Evolutionary conservation across 2,797 vertebrate genomes (phyloP).

Genomic region (Babyrousa celebensis): DNA sequence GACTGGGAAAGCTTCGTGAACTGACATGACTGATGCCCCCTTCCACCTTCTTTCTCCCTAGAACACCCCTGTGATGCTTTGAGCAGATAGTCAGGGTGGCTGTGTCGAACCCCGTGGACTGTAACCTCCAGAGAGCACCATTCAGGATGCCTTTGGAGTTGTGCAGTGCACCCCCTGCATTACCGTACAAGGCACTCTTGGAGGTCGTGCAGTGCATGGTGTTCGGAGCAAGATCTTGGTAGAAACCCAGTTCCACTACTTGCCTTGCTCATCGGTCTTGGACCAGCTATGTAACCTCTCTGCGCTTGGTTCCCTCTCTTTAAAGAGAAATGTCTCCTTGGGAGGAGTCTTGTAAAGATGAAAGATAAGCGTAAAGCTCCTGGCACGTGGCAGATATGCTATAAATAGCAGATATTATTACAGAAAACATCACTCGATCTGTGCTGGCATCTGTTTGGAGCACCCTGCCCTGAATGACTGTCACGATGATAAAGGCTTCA

Average conservation of each 20-base stretch:
- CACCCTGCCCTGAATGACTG: neutral
- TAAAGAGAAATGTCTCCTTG: neutral
- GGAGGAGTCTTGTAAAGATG: constrained; percentile 54
- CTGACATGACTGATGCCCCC: neutral
- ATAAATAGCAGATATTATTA: constrained; percentile 69
- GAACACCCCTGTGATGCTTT: constrained; percentile 47
- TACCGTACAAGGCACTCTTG: neutral
- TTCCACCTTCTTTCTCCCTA: constrained; percentile 4
- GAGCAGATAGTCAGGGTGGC: neutral
- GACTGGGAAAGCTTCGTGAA: constrained; percentile 36
- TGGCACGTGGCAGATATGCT: constrained; percentile 37
- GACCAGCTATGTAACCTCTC: neutral
- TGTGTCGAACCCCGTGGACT: neutral
- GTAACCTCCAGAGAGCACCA: neutral
- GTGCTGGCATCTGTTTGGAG: constrained; percentile 41
- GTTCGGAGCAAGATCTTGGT: neutral
- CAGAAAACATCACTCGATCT: neutral
- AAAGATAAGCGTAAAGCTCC: constrained; percentile 70
- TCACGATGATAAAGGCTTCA: constrained; percentile 65
- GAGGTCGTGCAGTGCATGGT: neutral
- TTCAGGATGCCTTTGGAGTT: neutral
- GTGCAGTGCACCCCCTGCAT: neutral
- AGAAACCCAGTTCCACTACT: neutral
- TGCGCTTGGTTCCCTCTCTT: constrained; percentile 72
- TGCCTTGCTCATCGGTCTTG: neutral